Percentiles rank a stretch among this genome's conserved stretches.
Conservation (phyloP, 2,888 invertebrate genomes). For the Euzophera pinguis region DNA sequence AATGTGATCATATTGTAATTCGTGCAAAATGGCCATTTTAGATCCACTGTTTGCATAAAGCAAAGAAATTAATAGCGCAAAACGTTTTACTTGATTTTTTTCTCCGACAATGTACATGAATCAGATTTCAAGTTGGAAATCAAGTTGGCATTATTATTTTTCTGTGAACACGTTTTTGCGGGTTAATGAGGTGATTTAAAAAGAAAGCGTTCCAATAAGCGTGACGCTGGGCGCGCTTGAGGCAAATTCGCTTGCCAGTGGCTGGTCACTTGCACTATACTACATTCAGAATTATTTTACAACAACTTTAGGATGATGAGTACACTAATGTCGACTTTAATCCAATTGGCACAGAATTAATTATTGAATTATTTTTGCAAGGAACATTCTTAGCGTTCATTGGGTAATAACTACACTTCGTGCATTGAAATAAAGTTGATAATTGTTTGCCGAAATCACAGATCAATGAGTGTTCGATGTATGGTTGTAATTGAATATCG, state of each 20-base stretch:
- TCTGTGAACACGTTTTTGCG: slow-evolving; percentile 50
- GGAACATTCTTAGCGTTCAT: background rate
- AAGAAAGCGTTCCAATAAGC: slow-evolving; percentile 37
- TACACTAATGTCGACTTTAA: background rate
- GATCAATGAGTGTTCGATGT: background rate
- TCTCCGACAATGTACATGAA: slow-evolving; percentile 33
- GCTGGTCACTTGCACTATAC: background rate
- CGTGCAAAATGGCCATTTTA: too few relatives aligned
- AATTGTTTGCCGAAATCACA: background rate
- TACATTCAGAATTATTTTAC: background rate
- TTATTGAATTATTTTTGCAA: background rate
- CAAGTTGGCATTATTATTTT: slow-evolving; percentile 42
- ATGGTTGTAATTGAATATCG: slow-evolving; percentile 57
- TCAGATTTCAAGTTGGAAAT: slow-evolving; percentile 46
- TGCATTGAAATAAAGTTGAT: background rate
- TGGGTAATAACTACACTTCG: background rate
- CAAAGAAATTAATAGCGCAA: slow-evolving; percentile 16
- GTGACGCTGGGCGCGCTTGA: slow-evolving; percentile 37
- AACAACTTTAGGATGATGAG: background rate
- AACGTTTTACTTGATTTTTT: slow-evolving; percentile 22
- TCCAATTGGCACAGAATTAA: background rate
- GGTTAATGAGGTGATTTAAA: slow-evolving; percentile 64
- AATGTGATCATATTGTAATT: too few relatives aligned
- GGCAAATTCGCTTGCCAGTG: slow-evolving; percentile 17
- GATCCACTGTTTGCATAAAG: slow-evolving; percentile 17